A percentile compares a stretch with the other conserved stretches of the same genome.
These are phyloP conservation scores for Eurosta solidaginis DNA, from an alignment of 1,140 invertebrate genomes.

Conservation along the genomic window DNA sequence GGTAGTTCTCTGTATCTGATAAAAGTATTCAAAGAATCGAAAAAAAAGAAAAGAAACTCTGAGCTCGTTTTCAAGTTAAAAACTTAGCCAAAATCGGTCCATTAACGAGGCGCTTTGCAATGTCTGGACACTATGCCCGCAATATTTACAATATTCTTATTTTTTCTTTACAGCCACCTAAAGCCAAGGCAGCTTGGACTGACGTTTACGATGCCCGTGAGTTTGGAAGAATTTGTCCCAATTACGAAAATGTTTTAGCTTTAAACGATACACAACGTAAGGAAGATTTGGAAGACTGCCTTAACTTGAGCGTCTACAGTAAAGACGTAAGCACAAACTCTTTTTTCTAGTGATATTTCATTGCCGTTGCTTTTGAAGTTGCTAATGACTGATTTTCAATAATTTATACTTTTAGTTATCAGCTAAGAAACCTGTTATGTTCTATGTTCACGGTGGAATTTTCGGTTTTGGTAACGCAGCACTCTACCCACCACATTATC, in stretches of 20 bases:
- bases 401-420: too few species aligned
- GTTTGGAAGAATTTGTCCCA: constrained; percentile 53
- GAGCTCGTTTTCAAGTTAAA: too few species aligned
- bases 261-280: constrained; percentile 36
- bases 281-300: constrained; percentile 52
- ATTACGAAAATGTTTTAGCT: constrained; percentile 45
- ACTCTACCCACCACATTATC: constrained; percentile 72
- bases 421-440: constrained; percentile 50
- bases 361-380: too few species aligned
- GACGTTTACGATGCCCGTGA: constrained; percentile 39
- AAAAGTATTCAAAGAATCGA: too few species aligned
- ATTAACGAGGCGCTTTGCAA: too few species aligned
- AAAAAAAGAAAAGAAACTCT: too few species aligned
- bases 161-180: constrained; percentile 21
- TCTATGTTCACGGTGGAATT: constrained; percentile 57
- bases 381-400: too few species aligned
- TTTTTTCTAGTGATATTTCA: not conserved
- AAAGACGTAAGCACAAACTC: constrained; percentile 53
- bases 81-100: too few species aligned
- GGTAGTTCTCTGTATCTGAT: too few species aligned
- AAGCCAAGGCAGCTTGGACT: constrained; percentile 39
- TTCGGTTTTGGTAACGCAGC: constrained; percentile 59
- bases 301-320: constrained; percentile 53
- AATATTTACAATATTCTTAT: too few species aligned
- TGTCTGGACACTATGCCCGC: too few species aligned